Percentiles rank a stretch among this genome's conserved stretches.
Evolutionary conservation across 2,888 invertebrate genomes (phyloP).

Genomic region (Parapristionchus giblindavisi): DNA sequence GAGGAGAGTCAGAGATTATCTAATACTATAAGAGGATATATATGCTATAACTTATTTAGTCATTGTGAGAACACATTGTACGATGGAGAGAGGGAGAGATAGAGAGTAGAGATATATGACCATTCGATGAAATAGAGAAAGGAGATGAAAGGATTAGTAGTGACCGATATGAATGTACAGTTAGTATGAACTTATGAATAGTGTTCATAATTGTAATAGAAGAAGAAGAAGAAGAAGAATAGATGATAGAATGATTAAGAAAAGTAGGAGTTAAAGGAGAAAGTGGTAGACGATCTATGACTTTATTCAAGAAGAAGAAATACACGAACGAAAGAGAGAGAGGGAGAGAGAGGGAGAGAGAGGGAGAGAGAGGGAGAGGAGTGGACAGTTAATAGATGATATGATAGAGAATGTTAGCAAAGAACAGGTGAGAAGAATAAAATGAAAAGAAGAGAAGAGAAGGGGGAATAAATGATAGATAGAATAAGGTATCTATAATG

Average conservation of each 20-base stretch:
- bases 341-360: not conserved
- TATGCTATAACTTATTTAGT: too few relatives aligned
- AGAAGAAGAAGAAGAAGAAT: not conserved
- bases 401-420: not conserved
- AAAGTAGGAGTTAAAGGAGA: not conserved
- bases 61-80: too few relatives aligned
- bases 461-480: too few relatives aligned
- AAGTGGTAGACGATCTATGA: conserved; percentile 19
- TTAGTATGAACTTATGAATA: not conserved
- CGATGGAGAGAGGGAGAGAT: not conserved
- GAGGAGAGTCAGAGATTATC: too few relatives aligned
- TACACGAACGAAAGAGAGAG: conserved; percentile 4
- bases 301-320: not conserved
- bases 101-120: not conserved
- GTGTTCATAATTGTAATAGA: conserved; percentile 33
- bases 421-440: not conserved
- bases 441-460: not conserved
- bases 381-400: not conserved
- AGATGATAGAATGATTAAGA: not conserved
- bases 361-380: conserved; percentile 6
- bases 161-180: conserved; percentile 26
- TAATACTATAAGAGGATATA: not conserved
- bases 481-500: too few relatives aligned
- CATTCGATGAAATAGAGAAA: not conserved
- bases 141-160: not conserved